phyloP scores from a whole-genome alignment of 2,113 vertebrate genomes.

The Ailurus styani region DNA sequence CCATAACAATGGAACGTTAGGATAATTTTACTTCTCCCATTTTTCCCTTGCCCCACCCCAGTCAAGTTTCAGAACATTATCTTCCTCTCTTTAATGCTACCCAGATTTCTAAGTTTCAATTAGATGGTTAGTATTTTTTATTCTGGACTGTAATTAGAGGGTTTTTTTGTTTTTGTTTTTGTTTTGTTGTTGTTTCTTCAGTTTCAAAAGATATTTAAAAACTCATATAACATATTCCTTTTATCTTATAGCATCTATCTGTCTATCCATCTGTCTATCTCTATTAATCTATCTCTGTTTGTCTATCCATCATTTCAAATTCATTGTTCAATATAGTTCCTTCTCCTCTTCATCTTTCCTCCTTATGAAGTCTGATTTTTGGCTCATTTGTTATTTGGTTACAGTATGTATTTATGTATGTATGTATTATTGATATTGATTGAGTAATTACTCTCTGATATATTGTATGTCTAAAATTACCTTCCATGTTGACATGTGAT shows the following conservation, averaged over 20 bases:
- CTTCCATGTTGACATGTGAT: neutral
- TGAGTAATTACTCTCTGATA: neutral
- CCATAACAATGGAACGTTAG: neutral
- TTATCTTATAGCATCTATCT: neutral
- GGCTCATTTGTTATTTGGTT: constrained; percentile 7
- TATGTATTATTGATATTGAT: neutral
- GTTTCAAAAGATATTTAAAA: neutral
- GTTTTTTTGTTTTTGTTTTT: too few species aligned
- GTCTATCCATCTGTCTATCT: neutral
- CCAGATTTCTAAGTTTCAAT: neutral
- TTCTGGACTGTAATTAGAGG: neutral
- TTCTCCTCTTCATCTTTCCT: neutral
- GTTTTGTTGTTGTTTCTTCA: neutral
- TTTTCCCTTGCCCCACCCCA: neutral
- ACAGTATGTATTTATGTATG: neutral
- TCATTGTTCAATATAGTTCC: neutral
- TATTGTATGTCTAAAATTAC: neutral
- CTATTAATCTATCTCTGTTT: neutral
- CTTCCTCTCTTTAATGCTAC: neutral
- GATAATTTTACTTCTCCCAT: neutral
- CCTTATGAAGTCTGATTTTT: neutral
- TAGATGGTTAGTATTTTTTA: neutral
- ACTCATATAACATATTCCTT: neutral
- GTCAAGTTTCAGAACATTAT: neutral
- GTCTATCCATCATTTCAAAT: neutral